These are phyloP conservation scores for Drosophila saltans DNA, from an alignment of 1,140 invertebrate species.

Conservation along the genomic window DNA sequence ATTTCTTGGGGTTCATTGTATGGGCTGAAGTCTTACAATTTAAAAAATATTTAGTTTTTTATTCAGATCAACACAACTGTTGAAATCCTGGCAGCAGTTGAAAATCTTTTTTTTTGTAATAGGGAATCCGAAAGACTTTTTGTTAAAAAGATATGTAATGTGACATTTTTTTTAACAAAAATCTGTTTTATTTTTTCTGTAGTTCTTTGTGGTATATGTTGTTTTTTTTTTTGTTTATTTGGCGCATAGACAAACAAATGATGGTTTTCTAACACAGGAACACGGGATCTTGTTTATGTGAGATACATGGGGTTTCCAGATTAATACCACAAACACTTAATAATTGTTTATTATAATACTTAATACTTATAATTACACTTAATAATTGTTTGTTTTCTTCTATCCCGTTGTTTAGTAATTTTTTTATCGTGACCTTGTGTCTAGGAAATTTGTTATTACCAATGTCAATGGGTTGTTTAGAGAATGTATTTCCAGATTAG, in stretches of 20 bases:
- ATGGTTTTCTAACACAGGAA: background rate
- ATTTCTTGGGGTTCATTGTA: too few species aligned
- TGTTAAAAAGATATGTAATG: too few species aligned
- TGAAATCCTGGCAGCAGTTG: too few species aligned
- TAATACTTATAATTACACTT: background rate
- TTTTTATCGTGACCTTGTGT: background rate
- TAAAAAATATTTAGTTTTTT: too few species aligned
- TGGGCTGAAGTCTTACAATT: too few species aligned
- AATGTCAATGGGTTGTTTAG: slow-evolving; percentile 3
- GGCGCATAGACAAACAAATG: slow-evolving; percentile 3
- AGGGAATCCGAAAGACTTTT: too few species aligned
- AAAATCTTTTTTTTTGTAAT: too few species aligned
- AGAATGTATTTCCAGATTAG: slow-evolving; percentile 1
- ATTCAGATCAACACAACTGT: too few species aligned
- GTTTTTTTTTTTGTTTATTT: background rate
- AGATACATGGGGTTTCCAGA: background rate
- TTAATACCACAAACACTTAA: slow-evolving; percentile 4
- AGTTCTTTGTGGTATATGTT: too few species aligned
- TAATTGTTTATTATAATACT: background rate
- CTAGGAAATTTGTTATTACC: slow-evolving; percentile 9
- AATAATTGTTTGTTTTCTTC: background rate
- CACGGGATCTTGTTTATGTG: background rate
- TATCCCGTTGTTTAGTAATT: background rate
- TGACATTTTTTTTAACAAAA: too few species aligned
- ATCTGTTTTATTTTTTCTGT: too few species aligned